Base-by-base conservation (phyloP, 1,140 invertebrate species). In the Drosophila leontia region DNA sequence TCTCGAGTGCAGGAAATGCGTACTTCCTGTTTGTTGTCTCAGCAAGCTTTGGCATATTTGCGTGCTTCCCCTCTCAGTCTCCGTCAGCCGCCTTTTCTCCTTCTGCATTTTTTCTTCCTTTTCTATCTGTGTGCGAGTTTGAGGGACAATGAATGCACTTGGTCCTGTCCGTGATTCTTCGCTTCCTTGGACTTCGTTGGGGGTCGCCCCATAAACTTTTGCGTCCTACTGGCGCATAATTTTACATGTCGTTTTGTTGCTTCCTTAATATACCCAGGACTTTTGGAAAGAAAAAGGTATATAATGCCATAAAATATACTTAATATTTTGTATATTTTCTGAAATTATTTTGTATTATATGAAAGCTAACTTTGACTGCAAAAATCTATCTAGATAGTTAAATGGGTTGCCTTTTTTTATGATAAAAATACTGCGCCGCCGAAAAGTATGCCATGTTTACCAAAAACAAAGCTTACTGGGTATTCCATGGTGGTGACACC, bases 1-100 rank as follows among this genome's bases (percentile, higher is more conserved):
- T 44, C 74, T 60, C 79, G 62, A 81, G 84, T 84, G 77, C 85
- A 81, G 84, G 84, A 88, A 88, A 88, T 88, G 84, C 84, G 84
- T 88, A 81, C 85, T 84, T 88, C 84, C 84, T 88, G 85, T 90
- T 79, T 87, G 85, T 84, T 81, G 81, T 85, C 64, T 80, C 53
- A 58, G 56, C 62, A 58, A 64, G 82, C 69, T 84, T 79, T 81
- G 74, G 59, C 85, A 88, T 90, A 88, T 88, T 88, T 88, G 84
- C 84, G 65, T 87, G 78, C 72, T 64, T 13, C 53, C 39, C 44
- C 23, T 17, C 47, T 42, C 65, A 48, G 37, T 65, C 50, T 41
- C 35, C 8, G 29, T 19, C 35, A 17, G 35, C 8, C 32, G 19
- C 13, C 51, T 29, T 55, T 23, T 32, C 17, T 34, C 39, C 48